phyloP scores from a whole-genome alignment of 2,113 vertebrate species.

The Vombatus ursinus region DNA sequence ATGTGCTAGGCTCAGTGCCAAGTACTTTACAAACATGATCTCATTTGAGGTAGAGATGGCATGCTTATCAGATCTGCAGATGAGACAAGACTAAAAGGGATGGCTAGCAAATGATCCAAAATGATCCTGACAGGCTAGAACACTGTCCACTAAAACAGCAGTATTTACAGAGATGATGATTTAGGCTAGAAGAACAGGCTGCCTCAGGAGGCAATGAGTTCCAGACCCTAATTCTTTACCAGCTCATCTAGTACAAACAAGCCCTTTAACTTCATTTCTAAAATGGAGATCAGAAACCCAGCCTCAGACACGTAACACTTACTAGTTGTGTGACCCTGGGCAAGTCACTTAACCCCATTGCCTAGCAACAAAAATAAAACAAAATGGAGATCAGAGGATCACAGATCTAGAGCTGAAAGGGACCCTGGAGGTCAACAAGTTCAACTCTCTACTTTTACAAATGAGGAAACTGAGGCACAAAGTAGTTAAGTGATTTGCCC shows the following conservation, averaged over 20 bases:
- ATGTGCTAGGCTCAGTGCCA: neutral
- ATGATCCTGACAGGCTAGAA: neutral
- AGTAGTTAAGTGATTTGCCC: neutral
- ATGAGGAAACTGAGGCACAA: neutral
- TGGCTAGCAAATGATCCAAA: neutral
- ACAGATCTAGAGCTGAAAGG: neutral
- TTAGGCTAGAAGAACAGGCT: neutral
- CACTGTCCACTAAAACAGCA: neutral
- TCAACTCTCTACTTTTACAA: neutral
- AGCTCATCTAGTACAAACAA: neutral
- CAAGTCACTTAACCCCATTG: too few species aligned
- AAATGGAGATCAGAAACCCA: neutral
- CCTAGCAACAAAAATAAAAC: too few species aligned
- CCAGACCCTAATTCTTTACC: neutral
- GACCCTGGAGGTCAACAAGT: neutral
- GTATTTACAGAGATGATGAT: neutral
- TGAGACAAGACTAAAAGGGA: neutral
- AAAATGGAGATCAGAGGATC: neutral
- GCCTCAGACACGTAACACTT: too few species aligned
- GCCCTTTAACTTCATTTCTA: neutral
- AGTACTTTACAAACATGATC: neutral
- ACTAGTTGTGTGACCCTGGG: too few species aligned
- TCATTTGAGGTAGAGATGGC: neutral
- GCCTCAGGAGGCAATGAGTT: neutral
- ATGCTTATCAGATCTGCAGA: neutral